Evolutionary conservation across 2,113 vertebrate genomes (phyloP), one percentile per base, ranked within the genome.

Genomic region (Shinisaurus crocodilurus): DNA sequence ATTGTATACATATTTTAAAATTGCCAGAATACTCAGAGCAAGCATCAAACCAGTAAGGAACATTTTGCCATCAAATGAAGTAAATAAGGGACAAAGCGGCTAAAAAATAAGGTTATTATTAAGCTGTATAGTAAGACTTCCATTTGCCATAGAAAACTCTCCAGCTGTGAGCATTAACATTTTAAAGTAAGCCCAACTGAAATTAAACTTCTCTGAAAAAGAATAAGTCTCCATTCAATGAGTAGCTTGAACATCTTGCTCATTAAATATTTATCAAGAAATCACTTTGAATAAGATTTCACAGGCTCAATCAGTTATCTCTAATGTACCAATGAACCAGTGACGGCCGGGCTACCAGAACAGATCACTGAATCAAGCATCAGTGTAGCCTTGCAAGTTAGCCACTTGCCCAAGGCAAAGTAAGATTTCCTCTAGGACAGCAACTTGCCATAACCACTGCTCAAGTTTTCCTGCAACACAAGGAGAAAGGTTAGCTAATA

Each of bases 251-350:
- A 89, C 37, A 77, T 40, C 43, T 69, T 69, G 60, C 69, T 48
- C 75, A 67, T 80, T 25, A 80, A 80, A 80, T 37, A 88, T 77
- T 65, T 88, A 80, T 80, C 76, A 57, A 86, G 45, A n/a, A 43
- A 77, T 69, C 77, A 37, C 3, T 43, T 48, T 79, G 27, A 69
- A 25, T 18, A 79, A 79, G 74, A 67, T 63, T 29, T 43, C 12
- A 27, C 48, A 82, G 67, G 48, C 43, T 82, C 79, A 72, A 12
- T n/a, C 48, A 18, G 86, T 90, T 40, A 70, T 70, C 89, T 77
- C 81, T 90, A 82, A 75, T 83, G 43, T 20, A 89, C 29, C 29
- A 75, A 82, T 63, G n/a, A 43, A 9, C 34, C 79, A 82, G 1
- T n/a, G 20, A 82, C 9, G 32, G 15, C 45, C 63, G 1, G 9